Evolutionary conservation across 2,888 invertebrate genomes (phyloP).

Genomic region (Kryphioiulus occultus): DNA sequence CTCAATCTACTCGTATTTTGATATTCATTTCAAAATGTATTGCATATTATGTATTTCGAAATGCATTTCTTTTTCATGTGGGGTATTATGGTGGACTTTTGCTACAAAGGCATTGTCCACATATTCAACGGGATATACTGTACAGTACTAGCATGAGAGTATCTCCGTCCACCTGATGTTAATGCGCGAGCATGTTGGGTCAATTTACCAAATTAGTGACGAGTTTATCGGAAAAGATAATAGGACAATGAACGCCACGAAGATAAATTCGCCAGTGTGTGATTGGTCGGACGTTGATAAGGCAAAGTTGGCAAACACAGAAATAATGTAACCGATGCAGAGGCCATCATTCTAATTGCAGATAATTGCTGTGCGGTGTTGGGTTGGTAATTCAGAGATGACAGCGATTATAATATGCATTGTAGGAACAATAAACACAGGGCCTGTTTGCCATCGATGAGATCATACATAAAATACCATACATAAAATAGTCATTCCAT

Average conservation of each 20-base stretch:
- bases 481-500: too few species aligned
- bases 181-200: background rate
- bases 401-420: background rate
- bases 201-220: slow-evolving; percentile 8
- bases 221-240: slow-evolving; percentile 10
- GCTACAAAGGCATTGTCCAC: slow-evolving; percentile 13
- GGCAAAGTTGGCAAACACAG: background rate
- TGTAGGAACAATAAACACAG: background rate
- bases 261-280: background rate
- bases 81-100: too few species aligned
- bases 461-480: background rate
- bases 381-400: background rate
- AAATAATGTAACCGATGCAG: background rate
- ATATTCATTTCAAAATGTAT: too few species aligned
- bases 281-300: background rate
- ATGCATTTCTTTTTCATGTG: too few species aligned
- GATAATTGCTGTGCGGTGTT: background rate
- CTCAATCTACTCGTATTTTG: too few species aligned
- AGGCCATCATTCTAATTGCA: slow-evolving; percentile 22
- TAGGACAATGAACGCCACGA: background rate
- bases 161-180: background rate
- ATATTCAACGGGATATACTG: background rate
- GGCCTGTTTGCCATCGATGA: background rate
- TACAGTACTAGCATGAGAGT: too few species aligned
- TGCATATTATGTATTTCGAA: too few species aligned